Evolutionary conservation across 2,888 invertebrate species (phyloP), one percentile per base, ranked within the genome.

Genomic region (Acrocyrtus sp.): DNA sequence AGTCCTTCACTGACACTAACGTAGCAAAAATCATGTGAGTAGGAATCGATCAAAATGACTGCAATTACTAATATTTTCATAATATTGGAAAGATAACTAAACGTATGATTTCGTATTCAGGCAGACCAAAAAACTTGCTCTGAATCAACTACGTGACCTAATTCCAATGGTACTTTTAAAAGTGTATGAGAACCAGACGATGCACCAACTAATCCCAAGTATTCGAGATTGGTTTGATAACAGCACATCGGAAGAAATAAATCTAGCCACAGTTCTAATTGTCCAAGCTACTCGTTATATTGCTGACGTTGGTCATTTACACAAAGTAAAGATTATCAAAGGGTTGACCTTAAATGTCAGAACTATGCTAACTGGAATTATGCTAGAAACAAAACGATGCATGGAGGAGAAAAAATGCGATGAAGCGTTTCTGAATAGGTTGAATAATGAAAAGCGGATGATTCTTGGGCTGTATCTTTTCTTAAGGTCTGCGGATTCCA

Each of bases 271-370:
- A 5, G 48, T 50, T 1, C 6, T 48, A 5, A 17, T 61, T 3
- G 34, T 50, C 12, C 27, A 61, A 21, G 61, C 48, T 1, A 50
- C 50, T 1, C 27, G 34, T 19, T 61, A 19, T 29, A 29, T 50
- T 5, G 22, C 17, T 4, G 29, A 17, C 1, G 34, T 34, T 8
- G 61, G 34, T 4, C 27, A 48, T 8, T 12, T 15, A 2, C 61
- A 61, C 39, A 61, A 48, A 34, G 48, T 61, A n/a, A 61, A 61
- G 22, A 39, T 61, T 12, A 48, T 48, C 3, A 48, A 48, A 34
- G 61, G 50, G 12, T 21, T 61, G 10, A 29, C 5, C 3, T 3
- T 27, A 26, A 61, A 61, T 22, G 50, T 27, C 2, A 27, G 48
- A 21, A 48, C 48, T 22, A 22, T 61, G 17, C 41, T 19, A 21